phyloP scores from a whole-genome alignment of 2,797 vertebrate genomes.

The Sandelia bainsii region DNA sequence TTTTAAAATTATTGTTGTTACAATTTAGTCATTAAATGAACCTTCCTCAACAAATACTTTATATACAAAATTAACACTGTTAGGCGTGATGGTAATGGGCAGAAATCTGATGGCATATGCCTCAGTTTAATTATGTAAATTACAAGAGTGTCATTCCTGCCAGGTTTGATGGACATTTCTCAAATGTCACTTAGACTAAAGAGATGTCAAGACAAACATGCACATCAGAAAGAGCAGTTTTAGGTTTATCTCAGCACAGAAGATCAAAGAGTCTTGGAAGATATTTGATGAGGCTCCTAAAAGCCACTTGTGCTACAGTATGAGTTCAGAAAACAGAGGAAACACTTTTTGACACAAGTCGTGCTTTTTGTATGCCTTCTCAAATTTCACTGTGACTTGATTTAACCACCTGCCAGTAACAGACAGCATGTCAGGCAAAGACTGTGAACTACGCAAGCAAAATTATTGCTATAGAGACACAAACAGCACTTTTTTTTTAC shows the following conservation, averaged over 20 bases:
- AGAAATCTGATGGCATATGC: background rate
- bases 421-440: conserved; percentile 18
- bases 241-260: conserved; percentile 2
- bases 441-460: conserved; percentile 26
- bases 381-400: conserved; percentile 15
- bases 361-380: conserved; percentile 11
- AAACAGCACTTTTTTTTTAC: conserved; percentile 2
- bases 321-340: conserved; percentile 6
- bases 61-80: no score
- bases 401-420: conserved; percentile 23
- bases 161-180: conserved; percentile 11
- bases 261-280: conserved; percentile 16
- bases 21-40: no score
- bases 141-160: background rate
- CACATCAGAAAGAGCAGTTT: background rate
- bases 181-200: conserved; percentile 20
- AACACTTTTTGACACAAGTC: conserved; percentile 9
- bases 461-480: conserved; percentile 37
- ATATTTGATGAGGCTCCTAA: conserved; percentile 1
- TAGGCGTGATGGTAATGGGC: no score
- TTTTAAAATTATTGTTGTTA: no score
- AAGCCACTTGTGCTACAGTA: background rate
- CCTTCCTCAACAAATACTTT: no score
- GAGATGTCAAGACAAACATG: conserved; percentile 23
- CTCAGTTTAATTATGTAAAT: conserved; percentile 10